phyloP scores from a whole-genome alignment of 2,797 vertebrate species.

The Serranus cabrilla region DNA sequence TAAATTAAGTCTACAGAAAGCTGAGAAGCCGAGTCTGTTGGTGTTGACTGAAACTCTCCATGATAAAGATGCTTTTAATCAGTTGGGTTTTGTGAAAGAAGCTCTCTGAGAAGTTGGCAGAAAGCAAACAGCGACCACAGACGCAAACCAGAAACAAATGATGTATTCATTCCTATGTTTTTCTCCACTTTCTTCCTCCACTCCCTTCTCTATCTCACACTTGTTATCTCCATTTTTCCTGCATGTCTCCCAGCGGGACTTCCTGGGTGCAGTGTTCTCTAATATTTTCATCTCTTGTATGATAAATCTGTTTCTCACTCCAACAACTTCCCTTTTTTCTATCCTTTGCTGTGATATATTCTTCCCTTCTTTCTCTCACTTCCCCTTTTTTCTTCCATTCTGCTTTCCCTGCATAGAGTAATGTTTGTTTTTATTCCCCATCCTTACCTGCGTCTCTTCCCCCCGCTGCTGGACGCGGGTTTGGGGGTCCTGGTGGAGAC shows the following conservation, averaged over 20 bases:
- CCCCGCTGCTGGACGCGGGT: slow-evolving; percentile 87
- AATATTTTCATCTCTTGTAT: not conserved
- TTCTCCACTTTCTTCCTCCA: not conserved
- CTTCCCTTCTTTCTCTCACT: not conserved
- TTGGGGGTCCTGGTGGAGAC: slow-evolving; percentile 98
- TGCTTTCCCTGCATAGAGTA: not conserved
- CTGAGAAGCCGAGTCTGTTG: not conserved
- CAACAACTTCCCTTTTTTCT: not conserved
- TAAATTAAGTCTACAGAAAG: not conserved
- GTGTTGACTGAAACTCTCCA: slow-evolving; percentile 17
- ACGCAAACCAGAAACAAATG: slow-evolving; percentile 23
- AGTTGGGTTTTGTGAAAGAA: slow-evolving; percentile 20
- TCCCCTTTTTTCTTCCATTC: not conserved
- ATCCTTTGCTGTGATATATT: not conserved
- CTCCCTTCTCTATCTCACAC: not conserved
- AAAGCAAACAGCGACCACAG: slow-evolving; percentile 11
- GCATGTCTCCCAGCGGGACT: not conserved
- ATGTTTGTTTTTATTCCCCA: not conserved
- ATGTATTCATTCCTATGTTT: not conserved
- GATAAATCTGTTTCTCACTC: not conserved
- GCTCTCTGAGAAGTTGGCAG: slow-evolving; percentile 16
- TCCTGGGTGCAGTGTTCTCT: not conserved
- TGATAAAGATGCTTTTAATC: slow-evolving; percentile 35
- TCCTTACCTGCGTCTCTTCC: slow-evolving; percentile 94
- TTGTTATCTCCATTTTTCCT: not conserved